These are phyloP conservation scores for Tachysurus vachellii DNA, from an alignment of 2,113 vertebrate genomes.

Conservation along the genomic window DNA sequence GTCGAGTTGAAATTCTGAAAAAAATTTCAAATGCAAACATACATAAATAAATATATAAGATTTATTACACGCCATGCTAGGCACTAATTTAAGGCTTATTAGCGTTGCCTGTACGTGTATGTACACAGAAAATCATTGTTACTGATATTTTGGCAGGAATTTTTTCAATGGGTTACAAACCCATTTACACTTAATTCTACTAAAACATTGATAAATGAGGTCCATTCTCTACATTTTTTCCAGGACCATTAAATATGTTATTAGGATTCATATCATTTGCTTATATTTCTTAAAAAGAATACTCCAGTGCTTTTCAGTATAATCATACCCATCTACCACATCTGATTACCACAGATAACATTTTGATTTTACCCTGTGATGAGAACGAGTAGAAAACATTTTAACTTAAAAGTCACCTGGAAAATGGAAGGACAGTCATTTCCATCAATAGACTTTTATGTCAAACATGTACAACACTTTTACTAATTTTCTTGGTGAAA, in stretches of 20 bases:
- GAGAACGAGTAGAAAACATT: neutral
- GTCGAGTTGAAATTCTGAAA: neutral
- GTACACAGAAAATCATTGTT: neutral
- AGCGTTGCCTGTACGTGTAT: neutral
- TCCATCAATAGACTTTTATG: neutral
- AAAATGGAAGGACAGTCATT: neutral
- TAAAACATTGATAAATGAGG: neutral
- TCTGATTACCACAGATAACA: neutral
- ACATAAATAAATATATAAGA: neutral
- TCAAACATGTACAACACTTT: neutral
- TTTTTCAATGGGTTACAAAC: neutral
- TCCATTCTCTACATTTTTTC: neutral
- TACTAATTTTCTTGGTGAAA: neutral
- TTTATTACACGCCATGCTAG: neutral
- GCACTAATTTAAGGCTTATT: neutral
- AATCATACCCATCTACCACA: neutral
- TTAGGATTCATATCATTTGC: neutral
- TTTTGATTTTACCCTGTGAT: too few species aligned
- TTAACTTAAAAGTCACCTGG: neutral
- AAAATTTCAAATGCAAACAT: neutral
- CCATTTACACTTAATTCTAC: neutral
- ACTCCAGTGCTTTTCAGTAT: neutral
- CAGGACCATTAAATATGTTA: conserved; percentile 18
- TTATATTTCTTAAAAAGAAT: neutral
- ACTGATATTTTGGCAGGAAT: neutral